Evolutionary conservation across 1,140 invertebrate species (phyloP).

Genomic region (Nasonia giraulti): DNA sequence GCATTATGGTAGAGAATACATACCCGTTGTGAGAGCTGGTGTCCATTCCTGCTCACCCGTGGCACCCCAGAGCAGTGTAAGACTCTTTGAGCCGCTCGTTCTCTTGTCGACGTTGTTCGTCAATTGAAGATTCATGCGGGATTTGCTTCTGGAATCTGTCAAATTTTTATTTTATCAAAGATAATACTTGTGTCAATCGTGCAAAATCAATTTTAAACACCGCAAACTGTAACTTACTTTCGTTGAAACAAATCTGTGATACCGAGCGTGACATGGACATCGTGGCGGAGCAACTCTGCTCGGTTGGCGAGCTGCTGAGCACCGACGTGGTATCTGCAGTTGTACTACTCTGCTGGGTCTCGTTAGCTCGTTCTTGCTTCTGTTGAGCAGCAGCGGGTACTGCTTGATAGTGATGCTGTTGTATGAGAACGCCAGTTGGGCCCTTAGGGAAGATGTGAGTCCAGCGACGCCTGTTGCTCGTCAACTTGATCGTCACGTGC

Average conservation of each 20-base stretch:
- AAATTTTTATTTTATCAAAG: constrained; percentile 24
- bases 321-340: constrained; percentile 54
- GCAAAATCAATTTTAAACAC: not conserved
- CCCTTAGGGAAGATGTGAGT: constrained; percentile 99
- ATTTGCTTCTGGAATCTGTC: constrained; percentile 64
- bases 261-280: constrained; percentile 65
- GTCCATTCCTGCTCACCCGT: constrained; percentile 96
- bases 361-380: constrained; percentile 56
- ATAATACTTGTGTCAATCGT: not conserved
- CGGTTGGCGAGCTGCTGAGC: constrained; percentile 60
- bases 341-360: constrained; percentile 51
- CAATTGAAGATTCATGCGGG: constrained; percentile 57
- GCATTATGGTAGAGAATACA: constrained; percentile 5
- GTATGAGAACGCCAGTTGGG: constrained; percentile 90
- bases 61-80: constrained; percentile 90
- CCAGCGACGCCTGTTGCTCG: constrained; percentile 96
- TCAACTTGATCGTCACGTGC: constrained; percentile 96
- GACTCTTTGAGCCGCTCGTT: constrained; percentile 73
- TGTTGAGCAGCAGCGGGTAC: constrained; percentile 77
- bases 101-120: constrained; percentile 61
- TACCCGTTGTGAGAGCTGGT: constrained; percentile 93
- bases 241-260: constrained; percentile 71
- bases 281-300: constrained; percentile 49
- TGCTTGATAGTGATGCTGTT: constrained; percentile 94
- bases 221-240: constrained; percentile 63